These are phyloP conservation scores for Xestoiulus laeticollis DNA, from an alignment of 2,888 invertebrate genomes.

Conservation along the genomic window DNA sequence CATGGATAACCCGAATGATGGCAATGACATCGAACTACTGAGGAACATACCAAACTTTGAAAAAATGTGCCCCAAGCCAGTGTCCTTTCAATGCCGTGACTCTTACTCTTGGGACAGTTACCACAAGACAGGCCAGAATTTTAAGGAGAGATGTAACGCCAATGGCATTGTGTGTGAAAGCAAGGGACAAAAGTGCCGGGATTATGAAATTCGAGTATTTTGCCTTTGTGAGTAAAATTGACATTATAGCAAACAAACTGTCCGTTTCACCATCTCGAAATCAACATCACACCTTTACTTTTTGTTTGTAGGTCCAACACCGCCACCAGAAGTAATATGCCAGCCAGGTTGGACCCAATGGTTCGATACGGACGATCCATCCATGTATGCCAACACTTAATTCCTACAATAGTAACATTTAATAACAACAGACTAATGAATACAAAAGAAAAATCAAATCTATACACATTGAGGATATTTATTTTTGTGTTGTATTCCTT, in stretches of 20 bases:
- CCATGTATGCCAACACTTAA: conserved; percentile 12
- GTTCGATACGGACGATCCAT: conserved; percentile 61
- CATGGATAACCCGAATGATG: conserved; percentile 58
- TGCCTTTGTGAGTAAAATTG: conserved; percentile 66
- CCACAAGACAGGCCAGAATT: conserved; percentile 51
- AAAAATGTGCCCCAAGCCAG: conserved; percentile 58
- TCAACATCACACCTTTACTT: neutral
- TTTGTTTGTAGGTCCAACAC: conserved; percentile 47
- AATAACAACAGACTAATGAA: neutral
- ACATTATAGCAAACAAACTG: neutral
- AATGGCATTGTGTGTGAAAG: conserved; percentile 55
- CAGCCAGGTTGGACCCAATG: conserved; percentile 63
- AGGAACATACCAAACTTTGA: conserved; percentile 58
- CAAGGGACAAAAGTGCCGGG: conserved; percentile 70
- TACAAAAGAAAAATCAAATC: neutral
- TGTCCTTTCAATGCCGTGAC: conserved; percentile 53
- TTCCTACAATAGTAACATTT: neutral
- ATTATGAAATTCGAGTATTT: conserved; percentile 83
- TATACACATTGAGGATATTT: conserved; percentile 5
- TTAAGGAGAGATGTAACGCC: conserved; percentile 52
- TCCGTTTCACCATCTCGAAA: neutral
- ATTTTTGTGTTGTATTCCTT: neutral
- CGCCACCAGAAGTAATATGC: conserved; percentile 57
- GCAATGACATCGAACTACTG: conserved; percentile 60
- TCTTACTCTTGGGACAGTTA: conserved; percentile 40